phyloP scores from a whole-genome alignment of 2,888 invertebrate species.

The Acanthopleura granulata region DNA sequence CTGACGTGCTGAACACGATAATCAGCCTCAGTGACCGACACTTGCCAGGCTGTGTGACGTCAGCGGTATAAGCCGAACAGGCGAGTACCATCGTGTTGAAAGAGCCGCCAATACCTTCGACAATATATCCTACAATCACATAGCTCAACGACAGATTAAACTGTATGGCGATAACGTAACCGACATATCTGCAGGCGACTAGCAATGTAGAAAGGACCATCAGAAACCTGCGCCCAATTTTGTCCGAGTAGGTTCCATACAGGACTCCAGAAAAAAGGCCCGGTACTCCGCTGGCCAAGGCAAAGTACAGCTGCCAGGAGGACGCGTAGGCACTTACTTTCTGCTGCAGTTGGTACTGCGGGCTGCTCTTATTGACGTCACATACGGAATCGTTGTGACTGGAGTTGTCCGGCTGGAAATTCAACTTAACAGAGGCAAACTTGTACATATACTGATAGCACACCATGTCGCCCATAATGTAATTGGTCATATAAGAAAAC shows the following conservation, averaged over 20 bases:
- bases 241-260: conserved; percentile 10
- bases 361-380: background rate
- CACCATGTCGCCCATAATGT: background rate
- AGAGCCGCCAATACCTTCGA: conserved; percentile 40
- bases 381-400: background rate
- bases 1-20: background rate
- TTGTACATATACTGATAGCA: conserved; percentile 9
- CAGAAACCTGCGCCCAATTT: conserved; percentile 7
- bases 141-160: background rate
- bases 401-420: background rate
- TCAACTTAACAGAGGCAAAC: background rate
- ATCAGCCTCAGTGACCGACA: conserved; percentile 31
- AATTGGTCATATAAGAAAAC: background rate
- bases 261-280: background rate
- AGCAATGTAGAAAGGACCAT: background rate
- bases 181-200: background rate
- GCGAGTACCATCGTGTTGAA: conserved; percentile 33
- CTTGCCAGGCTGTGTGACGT: conserved; percentile 31
- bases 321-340: background rate
- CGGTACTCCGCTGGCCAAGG: conserved; percentile 6
- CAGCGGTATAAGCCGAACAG: conserved; percentile 35
- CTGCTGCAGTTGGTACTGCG: background rate
- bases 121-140: conserved; percentile 26
- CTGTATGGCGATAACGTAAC: conserved; percentile 22
- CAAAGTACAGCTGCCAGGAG: conserved; percentile 14